Percentiles rank a stretch among this genome's conserved stretches.
These are phyloP conservation scores for Machimus atricapillus DNA, from an alignment of 2,888 invertebrate species.

Conservation along the genomic window DNA sequence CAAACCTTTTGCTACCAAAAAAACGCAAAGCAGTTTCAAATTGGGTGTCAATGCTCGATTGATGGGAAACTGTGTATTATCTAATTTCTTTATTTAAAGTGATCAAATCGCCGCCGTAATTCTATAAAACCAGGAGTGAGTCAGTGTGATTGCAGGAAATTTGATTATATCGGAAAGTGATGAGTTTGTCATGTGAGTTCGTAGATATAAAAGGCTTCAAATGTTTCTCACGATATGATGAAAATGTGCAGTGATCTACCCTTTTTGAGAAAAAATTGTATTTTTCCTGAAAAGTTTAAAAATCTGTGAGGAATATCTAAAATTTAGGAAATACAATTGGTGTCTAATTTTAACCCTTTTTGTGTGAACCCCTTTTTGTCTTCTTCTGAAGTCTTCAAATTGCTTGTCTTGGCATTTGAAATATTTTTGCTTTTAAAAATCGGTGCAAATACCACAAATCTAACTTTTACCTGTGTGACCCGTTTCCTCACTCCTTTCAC, in stretches of 20 bases:
- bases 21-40: not conserved
- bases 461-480: not conserved
- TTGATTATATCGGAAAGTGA: not conserved
- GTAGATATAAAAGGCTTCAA: not conserved
- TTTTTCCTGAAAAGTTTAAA: not conserved
- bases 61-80: not conserved
- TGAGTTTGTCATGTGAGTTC: not conserved
- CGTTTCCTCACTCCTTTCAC: not conserved
- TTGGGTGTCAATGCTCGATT: conserved; percentile 1
- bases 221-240: not conserved
- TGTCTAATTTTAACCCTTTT: conserved; percentile 13
- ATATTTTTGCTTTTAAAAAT: not conserved
- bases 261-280: not conserved
- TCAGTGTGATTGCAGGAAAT: not conserved
- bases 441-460: not conserved
- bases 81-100: not conserved
- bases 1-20: not conserved
- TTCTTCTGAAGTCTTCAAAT: not conserved
- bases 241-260: not conserved
- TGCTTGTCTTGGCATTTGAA: not conserved
- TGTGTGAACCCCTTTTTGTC: not conserved
- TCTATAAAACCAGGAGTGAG: not conserved
- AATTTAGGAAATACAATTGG: not conserved
- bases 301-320: not conserved
- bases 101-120: not conserved